These are phyloP conservation scores for Schizaphis graminum DNA, from an alignment of 2,888 invertebrate genomes.

Conservation along the genomic window DNA sequence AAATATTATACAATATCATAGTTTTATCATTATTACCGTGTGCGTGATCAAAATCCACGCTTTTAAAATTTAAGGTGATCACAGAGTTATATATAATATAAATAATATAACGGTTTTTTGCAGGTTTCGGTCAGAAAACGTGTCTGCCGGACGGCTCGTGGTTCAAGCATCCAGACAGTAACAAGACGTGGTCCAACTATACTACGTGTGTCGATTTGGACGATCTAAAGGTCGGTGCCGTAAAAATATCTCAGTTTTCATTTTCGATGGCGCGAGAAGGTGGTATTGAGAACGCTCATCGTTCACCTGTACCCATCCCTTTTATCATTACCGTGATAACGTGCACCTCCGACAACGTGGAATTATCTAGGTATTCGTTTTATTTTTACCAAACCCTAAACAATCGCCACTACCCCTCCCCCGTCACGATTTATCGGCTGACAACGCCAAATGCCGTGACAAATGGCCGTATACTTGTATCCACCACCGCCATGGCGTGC, in stretches of 20 bases:
- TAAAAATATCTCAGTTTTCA: not conserved
- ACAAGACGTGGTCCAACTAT: slow-evolving; percentile 87
- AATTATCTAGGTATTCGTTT: not conserved
- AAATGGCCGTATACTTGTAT: slow-evolving; percentile 27
- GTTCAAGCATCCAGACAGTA: slow-evolving; percentile 76
- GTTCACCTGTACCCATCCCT: not conserved
- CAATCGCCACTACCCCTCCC: not conserved
- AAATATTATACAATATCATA: not conserved
- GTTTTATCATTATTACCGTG: not conserved
- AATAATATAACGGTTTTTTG: not conserved
- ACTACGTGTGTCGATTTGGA: slow-evolving; percentile 84
- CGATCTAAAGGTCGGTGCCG: slow-evolving; percentile 73
- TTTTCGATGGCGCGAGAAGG: not conserved
- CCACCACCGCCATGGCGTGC: not conserved
- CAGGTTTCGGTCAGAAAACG: slow-evolving; percentile 70
- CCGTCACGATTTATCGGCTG: not conserved
- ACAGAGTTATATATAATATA: not conserved
- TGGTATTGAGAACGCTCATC: not conserved
- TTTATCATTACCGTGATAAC: not conserved
- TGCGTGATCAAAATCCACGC: not conserved
- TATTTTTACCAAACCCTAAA: not conserved
- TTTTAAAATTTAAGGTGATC: not conserved
- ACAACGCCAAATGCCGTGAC: not conserved
- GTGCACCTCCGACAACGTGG: not conserved
- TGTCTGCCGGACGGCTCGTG: slow-evolving; percentile 80